Percentiles rank a stretch among this genome's conserved stretches.
Conservation (phyloP, 1,140 invertebrate genomes). For the Ostrea edulis region DNA sequence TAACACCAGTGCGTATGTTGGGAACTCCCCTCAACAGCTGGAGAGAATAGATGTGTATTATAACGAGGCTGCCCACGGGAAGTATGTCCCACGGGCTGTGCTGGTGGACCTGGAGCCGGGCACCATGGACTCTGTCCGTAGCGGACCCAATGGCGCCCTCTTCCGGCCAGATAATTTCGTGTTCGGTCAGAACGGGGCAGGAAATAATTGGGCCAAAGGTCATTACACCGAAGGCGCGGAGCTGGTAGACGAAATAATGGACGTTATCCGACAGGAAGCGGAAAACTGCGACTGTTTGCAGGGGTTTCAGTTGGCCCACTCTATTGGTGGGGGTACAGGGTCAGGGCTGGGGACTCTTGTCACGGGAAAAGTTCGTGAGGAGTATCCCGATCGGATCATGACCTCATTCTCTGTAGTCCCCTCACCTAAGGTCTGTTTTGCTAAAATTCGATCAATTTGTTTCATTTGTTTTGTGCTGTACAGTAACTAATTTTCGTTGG, state of each 20-base stretch:
- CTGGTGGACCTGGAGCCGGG: conserved; percentile 89
- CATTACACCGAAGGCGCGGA: conserved; percentile 97
- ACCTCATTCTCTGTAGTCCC: conserved; percentile 94
- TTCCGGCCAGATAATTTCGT: conserved; percentile 89
- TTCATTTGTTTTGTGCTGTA: neutral
- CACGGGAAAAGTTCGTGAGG: conserved; percentile 83
- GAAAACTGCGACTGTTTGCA: conserved; percentile 90
- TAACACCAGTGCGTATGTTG: conserved; percentile 80
- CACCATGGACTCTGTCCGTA: conserved; percentile 95
- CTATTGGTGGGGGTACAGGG: conserved; percentile 82
- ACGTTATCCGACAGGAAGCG: conserved; percentile 91
- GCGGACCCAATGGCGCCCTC: conserved; percentile 90
- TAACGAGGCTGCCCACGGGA: conserved; percentile 84
- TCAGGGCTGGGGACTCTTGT: conserved; percentile 80
- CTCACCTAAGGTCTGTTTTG: conserved; percentile 87
- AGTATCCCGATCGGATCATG: conserved; percentile 76
- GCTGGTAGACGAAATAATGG: conserved; percentile 89
- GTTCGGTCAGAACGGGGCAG: conserved; percentile 83
- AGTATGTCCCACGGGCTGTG: conserved; percentile 95
- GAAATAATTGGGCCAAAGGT: conserved; percentile 95
- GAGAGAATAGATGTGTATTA: conserved; percentile 82
- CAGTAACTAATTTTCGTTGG: neutral
- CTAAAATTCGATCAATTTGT: neutral
- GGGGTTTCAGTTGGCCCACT: conserved; percentile 87
- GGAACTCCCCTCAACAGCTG: conserved; percentile 80